Base-by-base conservation (phyloP, 2,797 vertebrate species). In the Gobio occitaniae region DNA sequence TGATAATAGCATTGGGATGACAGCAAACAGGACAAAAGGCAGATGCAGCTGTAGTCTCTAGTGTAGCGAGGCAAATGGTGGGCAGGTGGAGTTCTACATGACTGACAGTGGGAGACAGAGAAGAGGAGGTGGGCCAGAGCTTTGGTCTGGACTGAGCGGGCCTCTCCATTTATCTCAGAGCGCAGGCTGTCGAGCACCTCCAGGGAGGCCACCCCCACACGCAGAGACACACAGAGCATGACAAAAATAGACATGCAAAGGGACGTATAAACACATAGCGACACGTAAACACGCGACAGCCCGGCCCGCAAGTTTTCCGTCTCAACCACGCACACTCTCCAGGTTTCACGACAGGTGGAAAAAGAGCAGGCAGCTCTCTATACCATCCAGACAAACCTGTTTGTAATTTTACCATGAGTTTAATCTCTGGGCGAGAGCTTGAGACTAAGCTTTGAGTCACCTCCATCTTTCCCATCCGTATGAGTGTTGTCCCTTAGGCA, bases 321-420 rank as follows among this genome's bases (percentile, higher is more conserved):
- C 87, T 80, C 78, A 63, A 88, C 84, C 86, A 80, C 87, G 76
- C 78, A 87, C 41, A 77, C 78, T 86, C 86, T 86, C 84, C 63
- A 63, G 77, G 77, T 87, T 86, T 79, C 68, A 87, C 59, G 66
- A 61, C 87, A 79, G 89, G 87, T 84, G 89, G 87, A 90, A 87
- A 87, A 84, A 56, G 78, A 78, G 75, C 85, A 29, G 83, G 78
- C 80, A 75, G 25, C 65, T 63, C 29, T 65, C 69, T 47, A 29
- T 48, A 17, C 75, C 84, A 88, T 89, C 89, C 88, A 52, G 87
- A 83, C 78, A 50, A 84, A 87, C 89, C 88, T 78, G 89, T 90
- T 89, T 83, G 84, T 84, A 76, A 86, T 85, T 87, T 85, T 75
- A 84, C 29, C 56, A 25, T 19, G 6, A 50, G 71, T 83, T 78